These are phyloP conservation scores for Hippasteria phrygiana DNA, from an alignment of 53 echinoderm and acorn worm genomes.

Conservation along the genomic window DNA sequence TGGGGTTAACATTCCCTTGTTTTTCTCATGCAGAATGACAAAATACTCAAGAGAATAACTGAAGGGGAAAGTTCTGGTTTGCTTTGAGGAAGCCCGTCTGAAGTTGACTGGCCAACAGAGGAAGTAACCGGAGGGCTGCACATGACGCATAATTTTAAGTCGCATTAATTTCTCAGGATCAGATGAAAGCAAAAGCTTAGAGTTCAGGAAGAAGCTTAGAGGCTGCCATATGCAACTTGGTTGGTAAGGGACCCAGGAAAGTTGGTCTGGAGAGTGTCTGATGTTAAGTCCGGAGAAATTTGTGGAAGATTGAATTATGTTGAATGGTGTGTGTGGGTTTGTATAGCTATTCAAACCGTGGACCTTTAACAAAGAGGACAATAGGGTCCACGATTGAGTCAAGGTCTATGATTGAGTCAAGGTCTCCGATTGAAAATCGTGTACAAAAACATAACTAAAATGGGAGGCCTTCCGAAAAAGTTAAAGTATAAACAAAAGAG, in stretches of 20 bases:
- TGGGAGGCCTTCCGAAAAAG: too few relatives aligned
- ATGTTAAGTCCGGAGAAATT: background rate
- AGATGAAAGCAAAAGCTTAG: background rate
- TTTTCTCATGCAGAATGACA: background rate
- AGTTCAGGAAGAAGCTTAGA: background rate
- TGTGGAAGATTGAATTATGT: background rate
- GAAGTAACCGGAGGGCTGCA: background rate
- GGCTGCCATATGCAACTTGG: background rate
- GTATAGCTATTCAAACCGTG: too few relatives aligned
- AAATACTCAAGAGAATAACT: background rate
- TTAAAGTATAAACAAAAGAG: too few relatives aligned
- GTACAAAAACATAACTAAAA: too few relatives aligned
- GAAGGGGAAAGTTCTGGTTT: background rate
- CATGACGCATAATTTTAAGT: background rate
- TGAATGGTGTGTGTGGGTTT: background rate
- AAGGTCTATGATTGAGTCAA: too few relatives aligned
- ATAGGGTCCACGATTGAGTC: too few relatives aligned
- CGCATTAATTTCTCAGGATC: background rate
- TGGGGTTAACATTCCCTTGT: too few relatives aligned
- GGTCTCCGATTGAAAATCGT: too few relatives aligned
- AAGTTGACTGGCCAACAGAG: background rate
- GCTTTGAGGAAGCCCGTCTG: background rate
- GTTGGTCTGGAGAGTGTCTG: background rate
- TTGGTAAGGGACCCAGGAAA: background rate
- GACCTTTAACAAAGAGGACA: too few relatives aligned